Percentiles rank a stretch among this genome's conserved stretches.
phyloP scores from a whole-genome alignment of 2,797 vertebrate species.

The Coregonus suidteri region DNA sequence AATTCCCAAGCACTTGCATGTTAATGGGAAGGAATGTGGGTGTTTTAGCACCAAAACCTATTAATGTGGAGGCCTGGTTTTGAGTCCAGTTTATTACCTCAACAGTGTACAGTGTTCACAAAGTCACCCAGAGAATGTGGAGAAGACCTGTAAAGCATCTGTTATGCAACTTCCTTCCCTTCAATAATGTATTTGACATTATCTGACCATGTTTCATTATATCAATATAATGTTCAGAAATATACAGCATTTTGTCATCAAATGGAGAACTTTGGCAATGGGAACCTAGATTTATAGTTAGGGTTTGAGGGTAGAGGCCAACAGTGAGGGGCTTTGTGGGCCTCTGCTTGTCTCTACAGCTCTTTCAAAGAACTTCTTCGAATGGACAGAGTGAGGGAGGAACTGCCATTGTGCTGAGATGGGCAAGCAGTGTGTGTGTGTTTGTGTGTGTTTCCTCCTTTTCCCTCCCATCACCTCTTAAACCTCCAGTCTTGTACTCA shows the following conservation, averaged over 20 bases:
- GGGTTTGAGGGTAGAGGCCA: constrained; percentile 4
- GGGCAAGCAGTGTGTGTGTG: constrained; percentile 7
- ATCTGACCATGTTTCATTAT: neutral
- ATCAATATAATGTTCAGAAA: neutral
- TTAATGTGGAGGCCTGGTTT: neutral
- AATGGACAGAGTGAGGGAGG: constrained; percentile 21
- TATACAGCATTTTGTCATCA: neutral
- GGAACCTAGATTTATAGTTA: neutral
- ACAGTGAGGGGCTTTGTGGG: constrained; percentile 21
- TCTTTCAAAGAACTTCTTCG: neutral
- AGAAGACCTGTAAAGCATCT: neutral
- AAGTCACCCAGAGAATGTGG: neutral
- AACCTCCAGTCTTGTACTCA: neutral
- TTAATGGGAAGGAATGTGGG: neutral
- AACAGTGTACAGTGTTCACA: neutral
- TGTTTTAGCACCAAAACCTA: neutral
- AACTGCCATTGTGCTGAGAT: neutral
- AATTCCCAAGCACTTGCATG: neutral
- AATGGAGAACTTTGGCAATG: neutral
- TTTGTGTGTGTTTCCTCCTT: neutral
- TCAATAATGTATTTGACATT: neutral
- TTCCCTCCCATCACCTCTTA: neutral
- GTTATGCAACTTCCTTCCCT: neutral
- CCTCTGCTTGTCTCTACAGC: neutral
- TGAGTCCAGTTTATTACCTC: neutral